These are phyloP conservation scores for Prionailurus bengalensis DNA, from an alignment of 2,113 vertebrate genomes.

Conservation along the genomic window DNA sequence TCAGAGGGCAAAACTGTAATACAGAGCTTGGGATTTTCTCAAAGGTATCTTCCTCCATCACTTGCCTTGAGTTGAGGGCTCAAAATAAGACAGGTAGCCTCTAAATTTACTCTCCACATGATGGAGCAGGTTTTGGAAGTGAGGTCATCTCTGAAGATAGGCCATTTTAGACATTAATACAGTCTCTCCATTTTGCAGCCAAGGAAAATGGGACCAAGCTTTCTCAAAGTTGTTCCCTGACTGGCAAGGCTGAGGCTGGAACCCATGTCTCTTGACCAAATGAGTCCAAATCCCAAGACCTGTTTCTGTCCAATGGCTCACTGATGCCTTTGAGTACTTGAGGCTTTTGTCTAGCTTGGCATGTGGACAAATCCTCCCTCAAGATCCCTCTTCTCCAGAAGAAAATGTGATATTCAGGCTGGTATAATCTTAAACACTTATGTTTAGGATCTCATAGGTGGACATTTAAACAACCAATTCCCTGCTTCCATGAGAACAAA, in stretches of 20 bases:
- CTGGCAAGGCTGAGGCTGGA: neutral
- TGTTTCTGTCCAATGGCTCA: neutral
- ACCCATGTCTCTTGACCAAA: neutral
- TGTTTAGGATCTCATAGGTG: neutral
- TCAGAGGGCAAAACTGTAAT: neutral
- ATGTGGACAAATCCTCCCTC: neutral
- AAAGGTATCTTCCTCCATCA: neutral
- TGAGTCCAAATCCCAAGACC: neutral
- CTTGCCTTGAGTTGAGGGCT: neutral
- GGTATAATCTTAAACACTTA: neutral
- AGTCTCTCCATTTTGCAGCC: neutral
- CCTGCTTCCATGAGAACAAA: neutral
- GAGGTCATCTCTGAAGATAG: neutral
- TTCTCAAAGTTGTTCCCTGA: neutral
- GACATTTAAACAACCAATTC: neutral
- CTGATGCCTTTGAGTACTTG: neutral
- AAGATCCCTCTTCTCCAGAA: neutral
- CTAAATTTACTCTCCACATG: neutral
- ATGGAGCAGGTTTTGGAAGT: neutral
- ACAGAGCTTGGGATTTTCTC: neutral
- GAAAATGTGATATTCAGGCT: neutral
- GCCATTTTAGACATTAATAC: neutral
- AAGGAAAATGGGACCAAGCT: neutral
- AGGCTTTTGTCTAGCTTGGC: neutral
- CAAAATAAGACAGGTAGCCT: neutral